These are phyloP conservation scores for Dolichomitus sp. DNA, from an alignment of 2,888 invertebrate genomes.

Conservation along the genomic window DNA sequence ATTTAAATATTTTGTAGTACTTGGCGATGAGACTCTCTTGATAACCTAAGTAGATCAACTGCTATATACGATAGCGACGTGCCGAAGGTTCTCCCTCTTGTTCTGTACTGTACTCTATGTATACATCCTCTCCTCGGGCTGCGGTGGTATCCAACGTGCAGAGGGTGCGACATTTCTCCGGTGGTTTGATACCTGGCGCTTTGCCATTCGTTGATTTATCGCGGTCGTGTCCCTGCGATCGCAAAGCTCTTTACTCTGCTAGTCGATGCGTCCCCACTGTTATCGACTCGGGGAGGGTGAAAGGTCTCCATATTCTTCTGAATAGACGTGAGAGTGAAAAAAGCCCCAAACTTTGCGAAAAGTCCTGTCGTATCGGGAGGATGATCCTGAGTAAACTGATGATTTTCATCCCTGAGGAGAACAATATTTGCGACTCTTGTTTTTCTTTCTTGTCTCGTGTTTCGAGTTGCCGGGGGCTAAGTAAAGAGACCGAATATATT, in stretches of 20 bases:
- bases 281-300: background rate
- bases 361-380: background rate
- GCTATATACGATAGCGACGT: background rate
- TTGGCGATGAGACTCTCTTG: too few relatives aligned
- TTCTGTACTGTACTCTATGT: background rate
- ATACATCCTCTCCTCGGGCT: conserved; percentile 3
- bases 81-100: background rate
- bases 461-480: background rate
- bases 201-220: conserved; percentile 66
- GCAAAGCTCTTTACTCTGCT: conserved; percentile 44
- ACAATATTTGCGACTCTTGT: conserved; percentile 48
- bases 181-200: conserved; percentile 47
- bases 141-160: conserved; percentile 1
- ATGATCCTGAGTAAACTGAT: conserved; percentile 34
- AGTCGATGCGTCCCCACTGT: conserved; percentile 25
- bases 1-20: too few relatives aligned
- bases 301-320: conserved; percentile 27
- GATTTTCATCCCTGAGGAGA: conserved; percentile 20
- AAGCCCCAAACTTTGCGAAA: conserved; percentile 6
- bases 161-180: conserved; percentile 32
- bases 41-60: background rate
- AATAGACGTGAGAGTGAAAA: conserved; percentile 8
- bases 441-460: background rate
- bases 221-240: conserved; percentile 59
- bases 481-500: conserved; percentile 24